Base-by-base conservation (phyloP, 2,888 invertebrate genomes). In the Carterocephalus palaemon region DNA sequence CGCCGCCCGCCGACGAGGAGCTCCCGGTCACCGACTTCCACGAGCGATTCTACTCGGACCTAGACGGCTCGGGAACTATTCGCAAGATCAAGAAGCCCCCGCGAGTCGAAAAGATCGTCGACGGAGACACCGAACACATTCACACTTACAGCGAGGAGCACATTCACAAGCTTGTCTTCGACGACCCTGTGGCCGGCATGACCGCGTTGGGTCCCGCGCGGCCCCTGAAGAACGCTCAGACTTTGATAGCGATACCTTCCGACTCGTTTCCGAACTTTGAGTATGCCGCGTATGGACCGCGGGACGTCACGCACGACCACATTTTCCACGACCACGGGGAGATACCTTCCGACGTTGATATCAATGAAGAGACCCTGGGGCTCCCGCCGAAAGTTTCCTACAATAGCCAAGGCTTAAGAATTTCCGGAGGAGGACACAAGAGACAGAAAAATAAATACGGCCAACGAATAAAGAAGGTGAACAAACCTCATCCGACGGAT, bases 101-200 rank as follows among this genome's bases (percentile, higher is more conserved):
- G 60, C 72, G 87, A 55, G 75, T 88, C 31, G 87, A 88, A 67
- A 88, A 88, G 71, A 86, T 85, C 52, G 72, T 88, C 51, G 87
- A 88, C 47, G 87, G 87, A 47, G 79, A 88, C 59, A 85, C 82
- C 51, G 88, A 88, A 65, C 88, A 88, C 49, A 84, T 88, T 51
- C 88, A 88, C 54, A 86, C 86, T 0, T 88, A 85, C 49, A 87
- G 80, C 50, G 88, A 87, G 56, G 88, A 88, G 54, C 87, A 88
- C 37, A 77, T 88, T 42, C 87, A 87, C 51, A 87, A 87, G 56
- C 59, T 86, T 43, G 63, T 84, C 2, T 85, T 67, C 49, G 75
- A 78, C 1, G 72, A 81, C 41, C 65, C 73, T 12, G 56, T 69
- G 3, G 62, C 61, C 32, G 70, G 75, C 46, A 68, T 82, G 67